Conservation (phyloP, 2,797 vertebrate genomes). For the Ciconia nigra region DNA sequence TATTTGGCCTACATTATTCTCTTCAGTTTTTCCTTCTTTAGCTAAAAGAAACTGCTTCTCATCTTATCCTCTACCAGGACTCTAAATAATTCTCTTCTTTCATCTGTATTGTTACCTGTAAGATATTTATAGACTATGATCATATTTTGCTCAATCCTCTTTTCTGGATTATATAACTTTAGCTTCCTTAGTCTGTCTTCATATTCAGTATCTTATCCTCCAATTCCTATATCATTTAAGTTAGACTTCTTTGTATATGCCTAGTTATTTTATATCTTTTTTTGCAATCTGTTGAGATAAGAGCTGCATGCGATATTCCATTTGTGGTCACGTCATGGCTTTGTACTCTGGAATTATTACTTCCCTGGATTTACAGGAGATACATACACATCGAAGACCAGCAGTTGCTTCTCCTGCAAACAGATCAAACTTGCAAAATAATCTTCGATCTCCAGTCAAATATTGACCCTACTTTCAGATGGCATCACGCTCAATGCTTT, state of each 20-base stretch:
- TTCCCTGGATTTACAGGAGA: not conserved
- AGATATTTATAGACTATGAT: constrained; percentile 37
- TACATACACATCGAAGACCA: not conserved
- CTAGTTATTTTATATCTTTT: not conserved
- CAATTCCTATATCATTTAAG: not conserved
- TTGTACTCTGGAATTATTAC: not conserved
- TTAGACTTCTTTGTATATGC: not conserved
- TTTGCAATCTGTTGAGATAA: not conserved
- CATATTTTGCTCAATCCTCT: constrained; percentile 28
- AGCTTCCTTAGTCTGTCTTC: constrained; percentile 18
- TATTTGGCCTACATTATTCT: not conserved
- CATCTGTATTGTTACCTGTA: constrained; percentile 39
- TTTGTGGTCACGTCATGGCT: not conserved
- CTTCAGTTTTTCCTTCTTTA: not conserved
- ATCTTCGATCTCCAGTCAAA: not conserved
- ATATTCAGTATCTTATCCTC: not conserved
- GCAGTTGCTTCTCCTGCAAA: not conserved
- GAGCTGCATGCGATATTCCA: not conserved
- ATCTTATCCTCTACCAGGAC: not conserved
- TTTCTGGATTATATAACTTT: constrained; percentile 47
- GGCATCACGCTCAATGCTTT: accelerated
- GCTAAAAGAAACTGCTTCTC: constrained; percentile 11
- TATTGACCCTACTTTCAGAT: not conserved
- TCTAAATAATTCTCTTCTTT: constrained; percentile 35
- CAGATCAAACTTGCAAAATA: not conserved